These are phyloP conservation scores for Centroberyx gerrardi DNA, from an alignment of 2,797 vertebrate genomes.

Conservation along the genomic window DNA sequence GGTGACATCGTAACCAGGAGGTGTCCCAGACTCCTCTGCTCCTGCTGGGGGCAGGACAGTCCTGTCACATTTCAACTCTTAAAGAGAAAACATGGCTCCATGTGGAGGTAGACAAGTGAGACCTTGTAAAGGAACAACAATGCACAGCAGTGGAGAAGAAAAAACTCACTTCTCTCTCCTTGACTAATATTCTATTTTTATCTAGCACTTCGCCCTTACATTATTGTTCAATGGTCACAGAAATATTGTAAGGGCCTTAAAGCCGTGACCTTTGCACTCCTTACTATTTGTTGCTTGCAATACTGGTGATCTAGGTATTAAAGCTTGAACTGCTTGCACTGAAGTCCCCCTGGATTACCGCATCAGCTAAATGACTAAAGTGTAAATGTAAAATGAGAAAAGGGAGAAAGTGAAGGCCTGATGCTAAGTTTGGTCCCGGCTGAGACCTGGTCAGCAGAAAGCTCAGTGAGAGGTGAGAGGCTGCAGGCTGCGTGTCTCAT, in stretches of 20 bases:
- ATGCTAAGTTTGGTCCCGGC: background rate
- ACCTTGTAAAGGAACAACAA: background rate
- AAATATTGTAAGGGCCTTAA: background rate
- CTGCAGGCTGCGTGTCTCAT: background rate
- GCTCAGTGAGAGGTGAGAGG: background rate
- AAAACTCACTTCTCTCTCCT: background rate
- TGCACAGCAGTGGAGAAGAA: background rate
- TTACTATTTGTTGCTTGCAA: background rate
- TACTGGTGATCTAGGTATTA: background rate
- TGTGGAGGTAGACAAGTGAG: background rate
- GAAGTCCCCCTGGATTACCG: background rate
- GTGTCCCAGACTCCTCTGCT: conserved; percentile 56
- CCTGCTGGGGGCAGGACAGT: conserved; percentile 64
- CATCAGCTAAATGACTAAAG: background rate
- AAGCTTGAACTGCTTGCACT: background rate
- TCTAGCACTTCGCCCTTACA: background rate
- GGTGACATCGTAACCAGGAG: conserved; percentile 70
- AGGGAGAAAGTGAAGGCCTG: background rate
- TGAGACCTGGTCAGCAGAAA: conserved; percentile 3
- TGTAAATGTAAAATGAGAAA: conserved; percentile 8
- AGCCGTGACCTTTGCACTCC: background rate
- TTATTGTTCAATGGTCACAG: background rate
- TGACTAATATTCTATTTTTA: background rate
- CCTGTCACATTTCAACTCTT: conserved; percentile 35
- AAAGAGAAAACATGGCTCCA: background rate